These are phyloP conservation scores for Dromococcyx pavoninus DNA, from an alignment of 2,797 vertebrate genomes.

Conservation along the genomic window DNA sequence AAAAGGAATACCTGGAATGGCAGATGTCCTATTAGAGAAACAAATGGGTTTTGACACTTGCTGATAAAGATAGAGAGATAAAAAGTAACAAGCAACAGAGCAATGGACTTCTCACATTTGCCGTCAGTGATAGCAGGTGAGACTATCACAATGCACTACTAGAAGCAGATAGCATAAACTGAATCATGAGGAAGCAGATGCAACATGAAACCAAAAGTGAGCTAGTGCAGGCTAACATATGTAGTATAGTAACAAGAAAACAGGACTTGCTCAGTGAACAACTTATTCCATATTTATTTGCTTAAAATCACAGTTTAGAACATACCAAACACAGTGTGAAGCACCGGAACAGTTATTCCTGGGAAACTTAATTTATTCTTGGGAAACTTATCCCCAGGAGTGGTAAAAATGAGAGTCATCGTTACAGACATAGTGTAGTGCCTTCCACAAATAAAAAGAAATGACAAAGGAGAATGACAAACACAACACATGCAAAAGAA, in stretches of 20 bases:
- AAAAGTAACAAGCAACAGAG: neutral
- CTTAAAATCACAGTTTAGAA: neutral
- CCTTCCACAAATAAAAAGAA: neutral
- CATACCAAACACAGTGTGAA: neutral
- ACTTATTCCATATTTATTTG: neutral
- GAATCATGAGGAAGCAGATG: neutral
- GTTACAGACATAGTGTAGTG: neutral
- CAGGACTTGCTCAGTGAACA: neutral
- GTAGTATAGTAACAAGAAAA: neutral
- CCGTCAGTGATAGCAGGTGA: neutral
- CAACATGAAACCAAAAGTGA: neutral
- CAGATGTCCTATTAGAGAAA: neutral
- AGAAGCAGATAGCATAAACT: neutral
- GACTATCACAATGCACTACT: neutral
- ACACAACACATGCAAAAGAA: neutral
- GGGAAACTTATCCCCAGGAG: neutral
- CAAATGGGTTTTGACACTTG: neutral
- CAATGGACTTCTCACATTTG: neutral
- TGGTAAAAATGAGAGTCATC: neutral
- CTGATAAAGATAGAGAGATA: neutral
- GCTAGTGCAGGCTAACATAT: neutral
- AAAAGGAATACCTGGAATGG: neutral
- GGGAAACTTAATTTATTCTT: neutral
- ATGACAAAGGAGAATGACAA: neutral
- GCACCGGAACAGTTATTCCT: neutral